These are phyloP conservation scores for Bellardia pandia DNA, from an alignment of 2,888 invertebrate species.

Conservation along the genomic window DNA sequence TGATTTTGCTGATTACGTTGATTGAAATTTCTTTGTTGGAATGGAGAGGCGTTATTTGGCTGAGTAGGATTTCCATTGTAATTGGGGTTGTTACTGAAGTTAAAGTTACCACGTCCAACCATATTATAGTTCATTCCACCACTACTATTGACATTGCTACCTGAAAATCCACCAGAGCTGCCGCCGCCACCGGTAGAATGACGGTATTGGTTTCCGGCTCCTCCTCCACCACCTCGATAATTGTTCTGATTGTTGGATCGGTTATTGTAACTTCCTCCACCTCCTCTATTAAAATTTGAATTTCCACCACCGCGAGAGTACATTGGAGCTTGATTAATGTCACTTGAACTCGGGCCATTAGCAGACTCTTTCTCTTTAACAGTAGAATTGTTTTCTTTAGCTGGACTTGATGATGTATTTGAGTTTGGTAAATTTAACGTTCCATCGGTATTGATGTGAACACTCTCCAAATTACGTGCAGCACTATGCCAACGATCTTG, in stretches of 20 bases:
- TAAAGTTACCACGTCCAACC: conserved; percentile 77
- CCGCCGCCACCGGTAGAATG: conserved; percentile 75
- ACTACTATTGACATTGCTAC: conserved; percentile 57
- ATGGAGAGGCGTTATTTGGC: conserved; percentile 76
- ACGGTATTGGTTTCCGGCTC: conserved; percentile 75
- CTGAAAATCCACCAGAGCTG: conserved; percentile 50
- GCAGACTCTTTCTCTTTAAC: conserved; percentile 11
- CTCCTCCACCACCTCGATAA: conserved; percentile 77
- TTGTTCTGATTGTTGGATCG: conserved; percentile 78
- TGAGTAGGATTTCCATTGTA: conserved; percentile 69
- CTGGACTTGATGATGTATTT: neutral
- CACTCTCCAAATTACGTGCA: conserved; percentile 85
- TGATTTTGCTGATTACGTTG: conserved; percentile 77
- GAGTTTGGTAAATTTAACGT: conserved; percentile 85
- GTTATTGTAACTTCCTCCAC: conserved; percentile 78
- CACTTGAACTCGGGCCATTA: conserved; percentile 48
- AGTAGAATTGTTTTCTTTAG: conserved; percentile 14
- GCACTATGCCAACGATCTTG: conserved; percentile 90
- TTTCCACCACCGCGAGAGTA: conserved; percentile 86
- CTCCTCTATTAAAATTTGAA: conserved; percentile 82
- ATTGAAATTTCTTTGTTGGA: conserved; percentile 79
- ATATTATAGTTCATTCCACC: conserved; percentile 71
- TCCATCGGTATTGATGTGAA: conserved; percentile 85
- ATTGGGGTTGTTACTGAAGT: conserved; percentile 75
- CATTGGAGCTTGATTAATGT: conserved; percentile 86